Conservation (phyloP, 1,140 invertebrate genomes). For the Nautilus pompilius region DNA sequence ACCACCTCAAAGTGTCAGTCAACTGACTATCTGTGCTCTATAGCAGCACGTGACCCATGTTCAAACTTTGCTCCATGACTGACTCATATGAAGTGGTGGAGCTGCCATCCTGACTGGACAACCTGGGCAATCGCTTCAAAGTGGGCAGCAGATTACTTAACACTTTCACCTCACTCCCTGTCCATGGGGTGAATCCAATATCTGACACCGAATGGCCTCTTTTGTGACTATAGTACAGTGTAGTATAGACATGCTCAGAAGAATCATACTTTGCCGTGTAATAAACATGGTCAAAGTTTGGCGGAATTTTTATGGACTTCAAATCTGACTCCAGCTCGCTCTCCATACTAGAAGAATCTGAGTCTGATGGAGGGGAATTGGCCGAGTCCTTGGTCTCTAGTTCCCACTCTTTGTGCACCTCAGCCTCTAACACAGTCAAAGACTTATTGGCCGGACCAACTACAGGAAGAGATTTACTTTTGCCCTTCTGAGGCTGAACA, state of each 20-base stretch:
- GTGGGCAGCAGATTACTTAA: background rate
- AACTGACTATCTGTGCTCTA: too few species aligned
- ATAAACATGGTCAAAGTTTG: constrained; percentile 14
- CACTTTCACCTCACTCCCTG: too few species aligned
- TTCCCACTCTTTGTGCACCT: constrained; percentile 47
- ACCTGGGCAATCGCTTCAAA: background rate
- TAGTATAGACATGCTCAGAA: too few species aligned
- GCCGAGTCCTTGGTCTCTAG: constrained; percentile 19
- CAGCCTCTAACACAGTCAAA: constrained; percentile 42
- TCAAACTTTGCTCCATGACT: background rate
- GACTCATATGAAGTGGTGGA: background rate
- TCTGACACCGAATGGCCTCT: constrained; percentile 5
- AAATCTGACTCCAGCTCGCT: constrained; percentile 39
- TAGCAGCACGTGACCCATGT: too few species aligned
- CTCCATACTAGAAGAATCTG: constrained; percentile 23
- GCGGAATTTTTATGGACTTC: constrained; percentile 36
- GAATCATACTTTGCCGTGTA: constrained; percentile 4
- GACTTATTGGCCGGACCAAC: constrained; percentile 19
- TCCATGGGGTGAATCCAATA: too few species aligned
- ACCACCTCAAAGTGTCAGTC: too few species aligned
- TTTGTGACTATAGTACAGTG: too few species aligned
- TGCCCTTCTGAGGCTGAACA: background rate
- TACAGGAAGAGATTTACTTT: background rate
- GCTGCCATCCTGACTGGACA: background rate
- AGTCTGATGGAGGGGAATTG: constrained; percentile 26